Percentiles rank a stretch among this genome's conserved stretches.
phyloP scores from a whole-genome alignment of 2,888 invertebrate species.

The Lycaena phlaeas region DNA sequence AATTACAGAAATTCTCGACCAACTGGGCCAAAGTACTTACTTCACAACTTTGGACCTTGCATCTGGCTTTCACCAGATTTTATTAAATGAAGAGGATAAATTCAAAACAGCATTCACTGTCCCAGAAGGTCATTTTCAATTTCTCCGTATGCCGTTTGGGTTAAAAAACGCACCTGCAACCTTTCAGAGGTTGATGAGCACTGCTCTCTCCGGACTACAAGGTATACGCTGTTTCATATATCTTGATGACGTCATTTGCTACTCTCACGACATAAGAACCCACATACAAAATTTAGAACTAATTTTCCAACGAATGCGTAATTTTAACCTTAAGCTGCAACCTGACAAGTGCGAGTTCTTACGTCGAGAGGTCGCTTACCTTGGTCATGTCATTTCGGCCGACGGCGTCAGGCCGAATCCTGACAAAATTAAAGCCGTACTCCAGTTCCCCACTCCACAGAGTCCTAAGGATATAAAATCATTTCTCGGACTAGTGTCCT shows the following conservation, averaged over 20 bases:
- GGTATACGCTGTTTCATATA: constrained; percentile 23
- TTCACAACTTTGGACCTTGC: too few relatives aligned
- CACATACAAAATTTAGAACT: constrained; percentile 23
- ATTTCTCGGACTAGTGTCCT: constrained; percentile 25
- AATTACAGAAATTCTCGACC: background rate
- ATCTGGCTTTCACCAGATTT: background rate
- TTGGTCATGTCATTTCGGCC: constrained; percentile 19
- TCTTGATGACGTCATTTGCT: constrained; percentile 29
- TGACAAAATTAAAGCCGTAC: constrained; percentile 22
- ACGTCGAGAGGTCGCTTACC: constrained; percentile 16
- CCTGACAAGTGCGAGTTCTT: constrained; percentile 24
- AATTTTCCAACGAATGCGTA: constrained; percentile 18
- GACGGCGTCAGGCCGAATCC: constrained; percentile 25
- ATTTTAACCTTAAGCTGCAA: constrained; percentile 24
- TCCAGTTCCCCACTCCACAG: constrained; percentile 23
- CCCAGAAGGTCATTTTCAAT: too few relatives aligned
- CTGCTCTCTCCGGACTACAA: constrained; percentile 16
- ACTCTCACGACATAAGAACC: constrained; percentile 22
- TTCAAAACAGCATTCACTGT: background rate
- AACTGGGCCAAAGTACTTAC: background rate
- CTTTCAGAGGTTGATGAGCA: background rate
- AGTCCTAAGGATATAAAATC: constrained; percentile 23
- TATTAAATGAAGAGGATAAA: background rate
- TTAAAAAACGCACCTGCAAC: too few relatives aligned
- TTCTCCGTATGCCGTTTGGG: too few relatives aligned